Percentiles rank a stretch among this genome's conserved stretches.
These are phyloP conservation scores for Beris chalybata DNA, from an alignment of 2,888 invertebrate genomes.

Conservation along the genomic window DNA sequence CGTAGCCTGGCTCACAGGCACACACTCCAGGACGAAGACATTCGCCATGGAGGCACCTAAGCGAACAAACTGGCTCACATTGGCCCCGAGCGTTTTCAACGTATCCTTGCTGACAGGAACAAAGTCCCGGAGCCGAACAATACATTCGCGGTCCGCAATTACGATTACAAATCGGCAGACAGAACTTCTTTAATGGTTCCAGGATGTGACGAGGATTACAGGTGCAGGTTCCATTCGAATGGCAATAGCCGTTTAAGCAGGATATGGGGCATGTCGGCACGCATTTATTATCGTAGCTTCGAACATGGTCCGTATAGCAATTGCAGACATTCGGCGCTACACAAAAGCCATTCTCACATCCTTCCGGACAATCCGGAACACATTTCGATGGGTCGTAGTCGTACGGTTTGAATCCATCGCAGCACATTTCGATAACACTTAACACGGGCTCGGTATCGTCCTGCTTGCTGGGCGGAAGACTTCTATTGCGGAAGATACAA, in stretches of 20 bases:
- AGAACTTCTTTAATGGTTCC: conserved; percentile 48
- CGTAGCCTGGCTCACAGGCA: conserved; percentile 61
- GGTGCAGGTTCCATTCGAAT: conserved; percentile 52
- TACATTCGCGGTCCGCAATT: conserved; percentile 58
- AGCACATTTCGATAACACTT: conserved; percentile 70
- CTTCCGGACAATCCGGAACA: conserved; percentile 47
- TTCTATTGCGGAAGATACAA: neutral
- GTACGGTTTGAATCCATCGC: conserved; percentile 65
- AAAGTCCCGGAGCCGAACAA: conserved; percentile 57
- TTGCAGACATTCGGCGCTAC: conserved; percentile 50
- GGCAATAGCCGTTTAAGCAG: conserved; percentile 55
- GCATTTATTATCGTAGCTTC: conserved; percentile 51
- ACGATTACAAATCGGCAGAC: conserved; percentile 54
- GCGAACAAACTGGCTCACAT: conserved; percentile 55
- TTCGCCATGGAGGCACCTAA: conserved; percentile 62
- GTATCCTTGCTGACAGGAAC: conserved; percentile 50
- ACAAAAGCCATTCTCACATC: conserved; percentile 50
- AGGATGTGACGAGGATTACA: conserved; percentile 48
- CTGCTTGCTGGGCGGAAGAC: conserved; percentile 38
- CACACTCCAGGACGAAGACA: conserved; percentile 65
- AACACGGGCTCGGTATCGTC: conserved; percentile 60
- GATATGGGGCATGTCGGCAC: conserved; percentile 52
- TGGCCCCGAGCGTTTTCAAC: conserved; percentile 43
- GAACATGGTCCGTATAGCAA: conserved; percentile 50
- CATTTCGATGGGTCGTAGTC: conserved; percentile 41